Evolutionary conservation across 1,140 invertebrate genomes (phyloP), one percentile per base, ranked within the genome.

Genomic region (Samia ricini): DNA sequence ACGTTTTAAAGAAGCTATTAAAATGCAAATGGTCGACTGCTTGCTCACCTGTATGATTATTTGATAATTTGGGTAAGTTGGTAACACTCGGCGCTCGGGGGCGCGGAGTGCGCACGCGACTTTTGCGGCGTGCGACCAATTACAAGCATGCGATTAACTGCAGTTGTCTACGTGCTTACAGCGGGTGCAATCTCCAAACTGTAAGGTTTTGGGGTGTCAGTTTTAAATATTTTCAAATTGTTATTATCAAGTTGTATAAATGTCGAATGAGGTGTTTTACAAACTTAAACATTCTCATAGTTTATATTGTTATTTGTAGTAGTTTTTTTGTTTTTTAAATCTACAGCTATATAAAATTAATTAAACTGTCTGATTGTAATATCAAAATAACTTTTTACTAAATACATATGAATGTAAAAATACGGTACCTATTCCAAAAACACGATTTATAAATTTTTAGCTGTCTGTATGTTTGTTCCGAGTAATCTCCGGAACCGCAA

Each of bases 31-130:
- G 56, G 52, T 60, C 56, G 66, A 69, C 66, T 48, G 54, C 15
- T 29, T 71, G 74, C 67, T 71, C 69, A 74, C 68, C 68, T 69
- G 66, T 76, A 56, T 77, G 72, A 76, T 79, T 79, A 79, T 74
- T 69, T 36, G 64, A 74, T 79, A 77, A 79, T 79, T 76, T 79
- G 64, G 64, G 56, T 29, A 56, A 42, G 68, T 68, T 74, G 75
- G 72, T 58, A 77, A 59, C 74, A 70, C 59, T 57, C 57, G 36
- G 55, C 56, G 68, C 70, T 69, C 49, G 26, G 60, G 74, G 70
- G 57, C 50, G 52, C 50, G 58, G 48, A 12, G 51, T 64, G 64
- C 66, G 74, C 75, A 74, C 77, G 74, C 74, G 77, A 72, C 73
- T 5, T 8, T 36, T 36, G 33, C 50, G 19, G 50, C 19, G 50